phyloP scores from a whole-genome alignment of 2,113 vertebrate genomes.

The Hepsetus odoe region DNA sequence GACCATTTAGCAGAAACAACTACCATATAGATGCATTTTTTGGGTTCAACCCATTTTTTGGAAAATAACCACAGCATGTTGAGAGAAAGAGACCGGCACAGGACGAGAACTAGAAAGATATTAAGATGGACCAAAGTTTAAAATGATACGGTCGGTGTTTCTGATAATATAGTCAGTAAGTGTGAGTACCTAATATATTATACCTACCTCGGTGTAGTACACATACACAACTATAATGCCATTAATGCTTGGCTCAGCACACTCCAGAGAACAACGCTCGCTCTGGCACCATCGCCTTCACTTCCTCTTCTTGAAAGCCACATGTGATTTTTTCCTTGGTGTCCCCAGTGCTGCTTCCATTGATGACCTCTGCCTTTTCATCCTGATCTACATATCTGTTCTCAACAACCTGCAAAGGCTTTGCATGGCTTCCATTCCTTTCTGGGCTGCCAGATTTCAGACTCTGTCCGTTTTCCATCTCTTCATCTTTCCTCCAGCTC shows the following conservation, averaged over 20 bases:
- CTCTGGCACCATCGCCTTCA: conserved; percentile 8
- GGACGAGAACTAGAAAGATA: no score
- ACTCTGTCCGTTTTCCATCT: conserved; percentile 21
- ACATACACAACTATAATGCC: background rate
- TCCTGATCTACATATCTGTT: background rate
- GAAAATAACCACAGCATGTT: no score
- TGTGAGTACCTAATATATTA: background rate
- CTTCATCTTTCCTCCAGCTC: conserved; percentile 47
- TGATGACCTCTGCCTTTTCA: conserved; percentile 38
- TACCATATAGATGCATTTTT: background rate
- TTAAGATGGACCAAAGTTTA: no score
- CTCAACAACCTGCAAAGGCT: background rate
- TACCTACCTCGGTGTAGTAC: no score
- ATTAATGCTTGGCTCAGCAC: conserved; percentile 61
- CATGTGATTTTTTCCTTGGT: background rate
- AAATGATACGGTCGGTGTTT: no score
- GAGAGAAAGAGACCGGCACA: no score
- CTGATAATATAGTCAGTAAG: no score
- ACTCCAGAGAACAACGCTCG: conserved; percentile 71
- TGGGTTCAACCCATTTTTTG: background rate
- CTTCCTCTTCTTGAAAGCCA: conserved; percentile 58
- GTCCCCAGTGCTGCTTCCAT: conserved; percentile 43
- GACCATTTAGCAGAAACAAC: background rate
- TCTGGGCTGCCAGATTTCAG: conserved; percentile 13
- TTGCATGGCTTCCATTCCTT: conserved; percentile 28